Evolutionary conservation across 64 coral and sea anemone species (phyloP), one percentile per base, ranked within the genome.

Genomic region (Montipora cactus): DNA sequence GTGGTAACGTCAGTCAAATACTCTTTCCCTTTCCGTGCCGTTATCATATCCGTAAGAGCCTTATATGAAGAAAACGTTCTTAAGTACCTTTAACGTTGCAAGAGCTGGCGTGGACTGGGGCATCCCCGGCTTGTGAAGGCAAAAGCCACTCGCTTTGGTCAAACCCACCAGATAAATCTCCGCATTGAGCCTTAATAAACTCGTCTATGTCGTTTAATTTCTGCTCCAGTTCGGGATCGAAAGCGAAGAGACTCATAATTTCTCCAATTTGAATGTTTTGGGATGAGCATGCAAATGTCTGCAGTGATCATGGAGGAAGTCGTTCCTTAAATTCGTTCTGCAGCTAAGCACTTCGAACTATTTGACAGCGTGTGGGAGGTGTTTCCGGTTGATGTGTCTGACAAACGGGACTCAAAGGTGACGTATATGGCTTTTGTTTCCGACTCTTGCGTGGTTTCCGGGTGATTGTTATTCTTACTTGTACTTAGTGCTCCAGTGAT

Each of bases 71-170:
- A 67, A 23, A 86, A 86, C 20, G n/a, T 46, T 44, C 64, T 5
- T 66, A 71, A 45, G 13, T 86, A 86, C 82, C 82, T 70, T 68
- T 71, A 50, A 86, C 16, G 46, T 71, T 70, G 44, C 82, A 86
- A 37, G 47, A 71, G 64, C 82, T 86, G 7, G 82, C 14, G 44
- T 86, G 82, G 13, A 13, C 15, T 22, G 82, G 82, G 82, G 82
- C 64, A 72, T 72, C 82, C 82, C 82, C 82, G 82, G 82, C 67
- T 70, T 72, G 62, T 72, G 82, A 86, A 86, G 82, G 82, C 66
- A 86, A 86, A 71, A 86, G 82, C 82, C 82, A 86, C 66, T 86
- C 82, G 82, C 82, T 86, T 70, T 86, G 82, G 44, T 86, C 20
- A 22, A 86, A 86, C 66, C 82, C 82, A 50, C 7, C 66, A 51